Conservation (phyloP, 2,113 vertebrate genomes). For the Mirounga angustirostris region DNA sequence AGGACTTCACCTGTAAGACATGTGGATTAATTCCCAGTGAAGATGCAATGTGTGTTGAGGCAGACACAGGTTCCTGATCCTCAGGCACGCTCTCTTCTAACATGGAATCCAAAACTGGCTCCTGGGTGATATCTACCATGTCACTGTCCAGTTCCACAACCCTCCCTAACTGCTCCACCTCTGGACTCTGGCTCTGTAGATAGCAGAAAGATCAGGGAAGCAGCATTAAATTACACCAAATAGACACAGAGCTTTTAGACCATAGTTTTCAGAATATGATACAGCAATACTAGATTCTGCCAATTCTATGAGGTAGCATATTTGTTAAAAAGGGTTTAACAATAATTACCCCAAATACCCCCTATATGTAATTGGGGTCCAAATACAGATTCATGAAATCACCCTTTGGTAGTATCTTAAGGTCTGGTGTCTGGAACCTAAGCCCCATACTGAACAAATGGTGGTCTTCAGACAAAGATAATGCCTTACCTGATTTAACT, state of each 20-base stretch:
- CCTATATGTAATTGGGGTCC: not conserved
- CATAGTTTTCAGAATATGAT: not conserved
- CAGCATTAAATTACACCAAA: constrained; percentile 51
- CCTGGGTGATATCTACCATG: constrained; percentile 98
- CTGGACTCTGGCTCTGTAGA: constrained; percentile 90
- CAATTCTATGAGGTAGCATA: not conserved
- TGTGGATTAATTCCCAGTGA: constrained; percentile 96
- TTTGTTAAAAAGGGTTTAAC: constrained; percentile 34
- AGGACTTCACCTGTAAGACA: constrained; percentile 92
- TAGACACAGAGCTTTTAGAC: not conserved
- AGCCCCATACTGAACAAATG: not conserved
- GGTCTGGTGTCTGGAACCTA: not conserved
- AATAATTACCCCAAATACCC: not conserved
- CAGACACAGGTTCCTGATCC: constrained; percentile 90
- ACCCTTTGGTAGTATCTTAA: constrained; percentile 27
- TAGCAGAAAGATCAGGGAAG: constrained; percentile 73
- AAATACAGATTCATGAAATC: not conserved
- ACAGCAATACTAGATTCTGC: not conserved
- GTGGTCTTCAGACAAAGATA: constrained; percentile 28
- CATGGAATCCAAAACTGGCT: constrained; percentile 86
- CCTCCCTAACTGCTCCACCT: constrained; percentile 89
- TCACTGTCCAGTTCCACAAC: constrained; percentile 95
- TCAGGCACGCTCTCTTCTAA: constrained; percentile 82
- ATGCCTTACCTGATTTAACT: not conserved
- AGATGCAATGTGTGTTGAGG: constrained; percentile 92